Conservation (phyloP, 2,888 invertebrate genomes). For the Orchesella flavescens region DNA sequence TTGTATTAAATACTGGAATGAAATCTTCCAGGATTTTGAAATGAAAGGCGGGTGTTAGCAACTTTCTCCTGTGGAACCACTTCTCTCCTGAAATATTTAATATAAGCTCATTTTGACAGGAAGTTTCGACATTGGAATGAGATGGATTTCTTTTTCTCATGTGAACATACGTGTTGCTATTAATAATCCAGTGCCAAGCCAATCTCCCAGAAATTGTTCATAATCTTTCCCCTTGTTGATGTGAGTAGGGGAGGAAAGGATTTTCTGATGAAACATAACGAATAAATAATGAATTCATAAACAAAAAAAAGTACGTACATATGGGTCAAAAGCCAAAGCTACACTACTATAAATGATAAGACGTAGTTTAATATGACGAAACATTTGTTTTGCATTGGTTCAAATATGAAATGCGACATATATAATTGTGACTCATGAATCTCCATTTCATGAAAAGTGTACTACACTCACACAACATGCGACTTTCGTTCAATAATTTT, state of each 20-base stretch:
- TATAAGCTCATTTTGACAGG: too few species aligned
- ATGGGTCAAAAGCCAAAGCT: neutral
- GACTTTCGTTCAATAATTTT: too few species aligned
- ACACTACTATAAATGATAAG: too few species aligned
- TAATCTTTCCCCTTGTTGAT: conserved; percentile 57
- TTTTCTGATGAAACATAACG: conserved; percentile 74
- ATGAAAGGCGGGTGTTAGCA: conserved; percentile 80
- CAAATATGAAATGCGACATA: too few species aligned
- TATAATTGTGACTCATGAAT: too few species aligned
- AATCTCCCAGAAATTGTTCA: conserved; percentile 13
- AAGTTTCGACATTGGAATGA: conserved; percentile 75
- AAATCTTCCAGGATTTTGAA: conserved; percentile 79
- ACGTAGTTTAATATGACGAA: too few species aligned
- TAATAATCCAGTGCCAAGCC: conserved; percentile 61
- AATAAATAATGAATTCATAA: neutral
- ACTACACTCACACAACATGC: too few species aligned
- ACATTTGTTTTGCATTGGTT: too few species aligned
- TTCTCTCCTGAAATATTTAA: conserved; percentile 77
- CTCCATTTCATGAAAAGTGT: too few species aligned
- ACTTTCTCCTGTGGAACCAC: conserved; percentile 79
- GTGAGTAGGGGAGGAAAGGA: conserved; percentile 77
- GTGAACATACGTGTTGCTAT: conserved; percentile 41
- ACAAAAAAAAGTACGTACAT: too few species aligned
- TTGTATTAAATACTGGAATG: conserved; percentile 79
- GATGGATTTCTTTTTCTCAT: too few species aligned